A percentile compares a stretch with the other conserved stretches of the same genome.
These are phyloP conservation scores for Epinephelus malabaricus DNA, from an alignment of 2,797 vertebrate species.

Conservation along the genomic window DNA sequence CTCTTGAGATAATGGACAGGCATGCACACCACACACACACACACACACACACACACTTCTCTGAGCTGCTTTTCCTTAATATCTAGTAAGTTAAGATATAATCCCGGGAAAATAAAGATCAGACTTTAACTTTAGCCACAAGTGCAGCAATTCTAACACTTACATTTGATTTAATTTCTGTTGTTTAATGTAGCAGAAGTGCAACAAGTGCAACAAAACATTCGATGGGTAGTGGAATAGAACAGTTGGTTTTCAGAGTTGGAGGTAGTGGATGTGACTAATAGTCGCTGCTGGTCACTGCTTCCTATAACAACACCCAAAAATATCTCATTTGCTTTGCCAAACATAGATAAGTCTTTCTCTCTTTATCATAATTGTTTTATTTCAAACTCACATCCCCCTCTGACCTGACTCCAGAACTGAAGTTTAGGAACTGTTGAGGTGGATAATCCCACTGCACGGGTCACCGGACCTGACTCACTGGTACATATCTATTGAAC, in stretches of 20 bases:
- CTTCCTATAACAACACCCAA: background rate
- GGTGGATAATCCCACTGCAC: constrained; percentile 36
- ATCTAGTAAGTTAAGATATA: background rate
- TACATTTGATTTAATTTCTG: background rate
- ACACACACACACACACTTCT: background rate
- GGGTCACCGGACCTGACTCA: constrained; percentile 52
- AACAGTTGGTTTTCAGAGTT: background rate
- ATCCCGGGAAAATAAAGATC: background rate
- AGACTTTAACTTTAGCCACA: background rate
- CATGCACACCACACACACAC: constrained; percentile 29
- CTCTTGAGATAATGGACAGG: constrained; percentile 70
- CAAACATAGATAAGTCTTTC: background rate
- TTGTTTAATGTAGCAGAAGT: background rate
- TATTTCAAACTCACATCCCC: background rate
- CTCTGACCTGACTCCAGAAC: background rate
- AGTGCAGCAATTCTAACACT: background rate
- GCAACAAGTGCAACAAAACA: too few species aligned
- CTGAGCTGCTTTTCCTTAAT: background rate
- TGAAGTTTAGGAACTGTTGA: constrained; percentile 29
- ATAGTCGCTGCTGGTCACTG: too few species aligned
- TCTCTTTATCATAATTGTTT: background rate
- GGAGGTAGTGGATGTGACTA: background rate
- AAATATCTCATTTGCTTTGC: background rate
- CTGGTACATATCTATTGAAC: constrained; percentile 24
- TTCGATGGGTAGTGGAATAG: too few species aligned